Base-by-base conservation (phyloP, 2,113 vertebrate species). In the Merops nubicus region DNA sequence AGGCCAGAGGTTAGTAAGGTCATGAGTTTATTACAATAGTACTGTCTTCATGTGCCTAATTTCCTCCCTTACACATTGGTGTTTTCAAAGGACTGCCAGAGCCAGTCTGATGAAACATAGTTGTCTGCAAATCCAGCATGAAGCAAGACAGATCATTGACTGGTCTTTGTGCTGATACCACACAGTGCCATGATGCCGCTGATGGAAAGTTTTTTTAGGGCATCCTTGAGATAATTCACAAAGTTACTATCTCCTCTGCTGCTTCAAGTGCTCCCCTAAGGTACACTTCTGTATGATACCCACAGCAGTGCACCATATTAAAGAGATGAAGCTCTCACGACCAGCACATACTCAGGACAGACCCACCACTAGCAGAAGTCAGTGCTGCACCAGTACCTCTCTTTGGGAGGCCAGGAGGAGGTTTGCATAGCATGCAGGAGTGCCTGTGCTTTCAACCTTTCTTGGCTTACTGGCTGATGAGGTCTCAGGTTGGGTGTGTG, bases 1-100 rank as follows among this genome's bases (percentile, higher is more conserved):
- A 63, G 82, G 91, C 53, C 77, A 94, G 77, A 48, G 68, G 82
- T 88, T 57, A 68, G 68, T 48, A 84, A 75, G 92, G 89, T 73
- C 80, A 31, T 62, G 68, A 43, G 70, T 91, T 56, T 54, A 73
- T 34, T 62, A 90, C 63, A 89, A 81, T 53, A 72, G 51, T 20
- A n/a, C 5, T 11, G 26, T 33, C 78, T 21, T 33, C 0, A 0
- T 50, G 77, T 79, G 74, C 63, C 65, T 94, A 60, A 57, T 84
- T 83, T 91, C 67, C 63, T 88, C 70, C 59, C 72, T 59, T 9
- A 6, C 64, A 75, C 72, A 43, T 54, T 8, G 2, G 28, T 34
- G 4, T 50, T 67, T 45, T 70, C 90, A 90, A 83, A 93, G 88
- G 40, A 69, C 57, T 64, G n/a, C 25, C 80, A 81, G 51, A 26